phyloP scores from a whole-genome alignment of 2,797 vertebrate genomes.

The Tokudaia muenninki region DNA sequence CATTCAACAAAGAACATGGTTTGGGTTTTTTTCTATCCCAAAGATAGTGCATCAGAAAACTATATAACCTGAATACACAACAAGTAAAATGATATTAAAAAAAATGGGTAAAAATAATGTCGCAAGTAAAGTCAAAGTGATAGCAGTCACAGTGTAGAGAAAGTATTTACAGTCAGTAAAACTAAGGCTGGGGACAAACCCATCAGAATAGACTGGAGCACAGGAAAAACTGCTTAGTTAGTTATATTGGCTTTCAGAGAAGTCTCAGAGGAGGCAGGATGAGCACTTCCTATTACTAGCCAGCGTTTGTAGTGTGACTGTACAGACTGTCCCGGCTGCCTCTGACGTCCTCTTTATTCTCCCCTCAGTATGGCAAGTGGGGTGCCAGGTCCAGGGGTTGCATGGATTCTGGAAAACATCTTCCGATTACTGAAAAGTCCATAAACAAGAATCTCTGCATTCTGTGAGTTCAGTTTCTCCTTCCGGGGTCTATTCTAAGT shows the following conservation, averaged over 20 bases:
- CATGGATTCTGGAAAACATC: constrained; percentile 42
- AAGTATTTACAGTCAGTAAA: not conserved
- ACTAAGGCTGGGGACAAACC: not conserved
- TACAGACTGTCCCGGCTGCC: not conserved
- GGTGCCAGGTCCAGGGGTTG: not conserved
- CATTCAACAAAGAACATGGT: not conserved
- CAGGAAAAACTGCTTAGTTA: not conserved
- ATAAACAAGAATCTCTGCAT: not conserved
- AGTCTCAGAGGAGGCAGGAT: constrained; percentile 6
- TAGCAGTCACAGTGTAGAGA: not conserved
- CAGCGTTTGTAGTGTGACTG: not conserved
- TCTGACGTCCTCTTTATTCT: not conserved
- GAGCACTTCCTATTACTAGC: not conserved
- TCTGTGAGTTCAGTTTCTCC: not conserved
- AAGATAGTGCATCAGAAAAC: not conserved
- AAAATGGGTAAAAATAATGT: constrained; percentile 43
- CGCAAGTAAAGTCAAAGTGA: constrained; percentile 16
- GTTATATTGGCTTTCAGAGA: not conserved
- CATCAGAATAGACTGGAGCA: not conserved
- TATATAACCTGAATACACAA: not conserved
- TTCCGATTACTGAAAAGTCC: not conserved
- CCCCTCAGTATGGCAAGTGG: not conserved
- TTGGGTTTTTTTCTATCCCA: not conserved
- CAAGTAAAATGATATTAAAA: not conserved
- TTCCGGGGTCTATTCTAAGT: constrained; percentile 1